A percentile compares a stretch with the other conserved stretches of the same genome.
Conservation (phyloP, 1,140 invertebrate genomes). For the Drosophila nikananu region DNA sequence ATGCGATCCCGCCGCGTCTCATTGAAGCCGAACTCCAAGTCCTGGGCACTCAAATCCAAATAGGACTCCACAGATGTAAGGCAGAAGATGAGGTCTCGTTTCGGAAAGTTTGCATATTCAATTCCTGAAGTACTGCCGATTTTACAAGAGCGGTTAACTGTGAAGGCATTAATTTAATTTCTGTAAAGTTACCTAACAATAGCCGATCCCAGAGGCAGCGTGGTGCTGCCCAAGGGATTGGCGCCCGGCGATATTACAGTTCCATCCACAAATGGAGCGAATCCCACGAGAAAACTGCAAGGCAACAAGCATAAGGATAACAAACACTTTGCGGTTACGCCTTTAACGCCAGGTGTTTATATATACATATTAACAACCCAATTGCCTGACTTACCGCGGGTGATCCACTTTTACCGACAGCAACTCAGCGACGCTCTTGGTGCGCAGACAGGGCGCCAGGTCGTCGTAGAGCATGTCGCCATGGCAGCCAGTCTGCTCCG, state of each 20-base stretch:
- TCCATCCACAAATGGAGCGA: constrained; percentile 95
- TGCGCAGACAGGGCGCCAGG: constrained; percentile 92
- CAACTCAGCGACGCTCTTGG: constrained; percentile 90
- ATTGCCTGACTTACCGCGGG: constrained; percentile 86
- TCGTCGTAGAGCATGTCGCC: constrained; percentile 92
- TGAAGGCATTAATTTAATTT: neutral
- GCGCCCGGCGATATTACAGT: constrained; percentile 89
- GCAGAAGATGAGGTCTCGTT: constrained; percentile 91
- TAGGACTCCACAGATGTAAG: constrained; percentile 92
- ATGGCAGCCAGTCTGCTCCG: constrained; percentile 91
- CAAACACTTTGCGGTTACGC: too few species aligned
- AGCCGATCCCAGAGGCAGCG: constrained; percentile 81
- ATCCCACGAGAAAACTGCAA: constrained; percentile 91
- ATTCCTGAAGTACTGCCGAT: constrained; percentile 88
- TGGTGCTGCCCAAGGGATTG: constrained; percentile 72
- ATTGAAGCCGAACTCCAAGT: constrained; percentile 94
- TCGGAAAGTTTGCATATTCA: constrained; percentile 93
- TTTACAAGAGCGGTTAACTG: constrained; percentile 43
- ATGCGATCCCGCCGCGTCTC: constrained; percentile 93
- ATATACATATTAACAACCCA: neutral
- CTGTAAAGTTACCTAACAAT: constrained; percentile 75
- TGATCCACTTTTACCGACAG: constrained; percentile 90
- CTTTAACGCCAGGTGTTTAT: neutral
- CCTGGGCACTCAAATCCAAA: constrained; percentile 91
- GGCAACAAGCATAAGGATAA: neutral